Percentiles rank a stretch among this genome's conserved stretches.
These are phyloP conservation scores for Aphrophora alni DNA, from an alignment of 2,888 invertebrate genomes.

Conservation along the genomic window DNA sequence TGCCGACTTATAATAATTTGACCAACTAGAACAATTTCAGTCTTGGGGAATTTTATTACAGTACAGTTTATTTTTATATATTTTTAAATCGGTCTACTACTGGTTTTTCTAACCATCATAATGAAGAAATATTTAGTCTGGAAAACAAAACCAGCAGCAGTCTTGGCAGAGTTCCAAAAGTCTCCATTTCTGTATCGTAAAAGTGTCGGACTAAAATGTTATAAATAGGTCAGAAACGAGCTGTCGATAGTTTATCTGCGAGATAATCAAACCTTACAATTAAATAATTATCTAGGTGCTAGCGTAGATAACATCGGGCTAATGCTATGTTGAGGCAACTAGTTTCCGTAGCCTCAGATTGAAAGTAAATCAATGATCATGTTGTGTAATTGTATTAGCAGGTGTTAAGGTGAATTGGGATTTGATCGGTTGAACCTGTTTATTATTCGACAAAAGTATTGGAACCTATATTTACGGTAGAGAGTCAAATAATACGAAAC, in stretches of 20 bases:
- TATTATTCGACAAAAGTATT: not conserved
- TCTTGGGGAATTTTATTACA: no score
- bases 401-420: not conserved
- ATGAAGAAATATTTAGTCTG: no score
- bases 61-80: no score
- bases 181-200: not conserved
- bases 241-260: not conserved
- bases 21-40: no score
- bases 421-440: not conserved
- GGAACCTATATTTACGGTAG: not conserved
- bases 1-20: no score
- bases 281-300: not conserved
- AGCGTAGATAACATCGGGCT: not conserved
- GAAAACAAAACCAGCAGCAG: no score
- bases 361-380: not conserved
- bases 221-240: not conserved
- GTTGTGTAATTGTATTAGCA: not conserved
- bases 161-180: not conserved
- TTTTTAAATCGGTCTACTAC: not conserved
- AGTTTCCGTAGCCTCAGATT: not conserved
- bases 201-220: not conserved
- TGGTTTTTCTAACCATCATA: not conserved
- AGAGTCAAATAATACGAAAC: no score
- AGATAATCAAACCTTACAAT: not conserved
- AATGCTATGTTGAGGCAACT: not conserved